These are phyloP conservation scores for Frankliniella fusca DNA, from an alignment of 2,888 invertebrate species.

Conservation along the genomic window DNA sequence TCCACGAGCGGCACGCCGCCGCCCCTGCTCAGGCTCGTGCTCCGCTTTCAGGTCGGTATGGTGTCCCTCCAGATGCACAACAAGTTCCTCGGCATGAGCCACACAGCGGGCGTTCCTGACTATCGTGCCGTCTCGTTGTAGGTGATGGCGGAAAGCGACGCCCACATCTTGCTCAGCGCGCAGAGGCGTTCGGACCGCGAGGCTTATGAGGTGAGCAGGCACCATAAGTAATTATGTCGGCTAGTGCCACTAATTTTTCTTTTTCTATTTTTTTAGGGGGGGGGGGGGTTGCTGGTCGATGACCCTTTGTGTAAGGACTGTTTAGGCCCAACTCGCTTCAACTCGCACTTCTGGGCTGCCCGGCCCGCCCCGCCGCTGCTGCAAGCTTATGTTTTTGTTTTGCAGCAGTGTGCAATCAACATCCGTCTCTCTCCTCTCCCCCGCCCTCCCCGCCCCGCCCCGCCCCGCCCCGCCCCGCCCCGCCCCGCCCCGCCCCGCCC, in stretches of 20 bases:
- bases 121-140: neutral
- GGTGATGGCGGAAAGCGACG: slow-evolving; percentile 4
- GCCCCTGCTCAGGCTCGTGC: neutral
- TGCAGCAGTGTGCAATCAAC: slow-evolving; percentile 26
- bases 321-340: too few species aligned
- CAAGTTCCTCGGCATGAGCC: neutral
- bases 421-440: neutral
- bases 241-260: too few species aligned
- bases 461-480: neutral
- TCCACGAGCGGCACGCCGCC: neutral
- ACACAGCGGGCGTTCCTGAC: neutral
- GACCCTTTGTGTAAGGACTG: too few species aligned
- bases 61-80: too few species aligned
- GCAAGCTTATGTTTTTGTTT: neutral
- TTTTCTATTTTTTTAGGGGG: neutral
- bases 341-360: neutral
- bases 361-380: neutral
- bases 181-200: slow-evolving; percentile 12
- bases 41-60: neutral
- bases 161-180: neutral
- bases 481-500: neutral
- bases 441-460: too few species aligned
- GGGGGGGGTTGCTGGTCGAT: neutral
- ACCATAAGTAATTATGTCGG: too few species aligned
- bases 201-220: neutral